Conservation (phyloP, 2,888 invertebrate species). For the Epinotia ramella region DNA sequence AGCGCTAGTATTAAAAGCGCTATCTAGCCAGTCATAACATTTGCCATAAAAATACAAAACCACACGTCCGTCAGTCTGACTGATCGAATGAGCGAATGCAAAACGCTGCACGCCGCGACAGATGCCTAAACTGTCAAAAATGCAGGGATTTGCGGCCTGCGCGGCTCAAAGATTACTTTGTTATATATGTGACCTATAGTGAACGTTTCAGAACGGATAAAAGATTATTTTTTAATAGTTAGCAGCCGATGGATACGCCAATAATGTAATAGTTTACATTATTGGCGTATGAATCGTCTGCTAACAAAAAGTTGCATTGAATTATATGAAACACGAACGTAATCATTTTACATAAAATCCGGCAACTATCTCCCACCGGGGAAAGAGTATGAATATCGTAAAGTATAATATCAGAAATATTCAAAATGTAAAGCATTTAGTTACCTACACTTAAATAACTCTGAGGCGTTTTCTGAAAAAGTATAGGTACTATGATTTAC, state of each 20-base stretch:
- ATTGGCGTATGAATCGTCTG: too few species aligned
- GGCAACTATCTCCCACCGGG: too few species aligned
- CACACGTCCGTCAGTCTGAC: background rate
- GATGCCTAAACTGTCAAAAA: constrained; percentile 9
- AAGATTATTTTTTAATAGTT: background rate
- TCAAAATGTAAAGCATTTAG: too few species aligned
- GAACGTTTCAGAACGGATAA: background rate
- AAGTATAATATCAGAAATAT: too few species aligned
- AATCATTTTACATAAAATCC: too few species aligned
- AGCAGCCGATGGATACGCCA: background rate
- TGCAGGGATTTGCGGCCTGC: background rate
- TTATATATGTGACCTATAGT: background rate
- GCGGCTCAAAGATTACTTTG: background rate
- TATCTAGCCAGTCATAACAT: background rate
- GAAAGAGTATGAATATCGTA: too few species aligned
- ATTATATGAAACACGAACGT: too few species aligned
- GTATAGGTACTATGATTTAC: background rate
- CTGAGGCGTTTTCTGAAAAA: background rate
- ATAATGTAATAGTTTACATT: too few species aligned
- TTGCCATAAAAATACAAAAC: background rate
- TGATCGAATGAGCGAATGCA: constrained; percentile 6
- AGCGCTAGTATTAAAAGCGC: too few species aligned
- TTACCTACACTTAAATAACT: too few species aligned
- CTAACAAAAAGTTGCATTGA: too few species aligned
- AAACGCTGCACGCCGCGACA: background rate